phyloP scores from a whole-genome alignment of 2,888 invertebrate species.

The Axea sp. region DNA sequence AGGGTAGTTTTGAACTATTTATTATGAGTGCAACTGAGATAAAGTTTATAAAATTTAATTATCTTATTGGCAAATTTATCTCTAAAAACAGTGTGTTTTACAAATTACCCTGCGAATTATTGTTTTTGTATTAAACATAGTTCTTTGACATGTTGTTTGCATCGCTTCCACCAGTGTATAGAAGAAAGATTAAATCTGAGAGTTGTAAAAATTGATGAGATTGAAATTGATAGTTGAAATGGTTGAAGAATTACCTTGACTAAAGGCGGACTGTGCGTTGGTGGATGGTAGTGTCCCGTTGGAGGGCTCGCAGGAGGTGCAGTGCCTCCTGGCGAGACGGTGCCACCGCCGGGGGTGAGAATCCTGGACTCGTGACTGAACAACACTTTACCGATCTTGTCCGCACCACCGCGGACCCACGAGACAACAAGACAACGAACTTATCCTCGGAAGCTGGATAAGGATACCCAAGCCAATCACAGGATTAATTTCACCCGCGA shows the following conservation, averaged over 20 bases:
- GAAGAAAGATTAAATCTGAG: too few relatives aligned
- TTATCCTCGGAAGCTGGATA: background rate
- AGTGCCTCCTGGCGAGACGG: slow-evolving; percentile 77
- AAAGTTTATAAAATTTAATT: too few relatives aligned
- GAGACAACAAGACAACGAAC: slow-evolving; percentile 6
- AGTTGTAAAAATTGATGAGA: too few relatives aligned
- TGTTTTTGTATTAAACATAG: too few relatives aligned
- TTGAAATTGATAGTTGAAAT: background rate
- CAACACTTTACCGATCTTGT: slow-evolving; percentile 77
- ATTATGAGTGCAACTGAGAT: too few relatives aligned
- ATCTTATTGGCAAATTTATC: too few relatives aligned
- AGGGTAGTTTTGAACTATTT: too few relatives aligned
- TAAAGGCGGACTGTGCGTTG: slow-evolving; percentile 75
- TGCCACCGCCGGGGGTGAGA: slow-evolving; percentile 78
- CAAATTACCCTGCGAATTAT: too few relatives aligned
- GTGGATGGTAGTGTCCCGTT: slow-evolving; percentile 74
- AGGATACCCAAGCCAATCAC: background rate
- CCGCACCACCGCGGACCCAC: slow-evolving; percentile 73
- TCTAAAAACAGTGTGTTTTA: too few relatives aligned
- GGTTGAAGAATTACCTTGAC: slow-evolving; percentile 72
- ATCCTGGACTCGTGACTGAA: slow-evolving; percentile 79
- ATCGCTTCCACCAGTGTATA: too few relatives aligned
- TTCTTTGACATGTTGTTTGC: too few relatives aligned
- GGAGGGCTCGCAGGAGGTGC: slow-evolving; percentile 77
- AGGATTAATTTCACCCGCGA: slow-evolving; percentile 14